Conservation (phyloP, 2,888 invertebrate genomes). For the Perithous albicinctus region DNA sequence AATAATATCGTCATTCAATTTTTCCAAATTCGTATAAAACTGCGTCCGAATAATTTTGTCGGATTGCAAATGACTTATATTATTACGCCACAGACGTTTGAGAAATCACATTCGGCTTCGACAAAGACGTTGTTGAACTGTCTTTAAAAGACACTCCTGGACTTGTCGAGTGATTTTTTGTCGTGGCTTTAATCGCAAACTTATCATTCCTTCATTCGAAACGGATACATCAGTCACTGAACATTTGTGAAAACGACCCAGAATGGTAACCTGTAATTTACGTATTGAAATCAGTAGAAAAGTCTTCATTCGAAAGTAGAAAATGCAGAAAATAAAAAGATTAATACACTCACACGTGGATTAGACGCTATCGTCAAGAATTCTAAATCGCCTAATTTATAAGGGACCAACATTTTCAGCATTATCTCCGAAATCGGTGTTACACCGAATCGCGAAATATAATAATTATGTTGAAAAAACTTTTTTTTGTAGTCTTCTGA, state of each 20-base stretch:
- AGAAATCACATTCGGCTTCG: not conserved
- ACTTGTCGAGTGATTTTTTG: constrained; percentile 45
- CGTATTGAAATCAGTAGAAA: not conserved
- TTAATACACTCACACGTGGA: constrained; percentile 69
- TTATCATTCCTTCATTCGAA: constrained; percentile 8
- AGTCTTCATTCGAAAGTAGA: not conserved
- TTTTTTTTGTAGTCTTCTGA: constrained; percentile 65
- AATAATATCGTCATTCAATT: constrained; percentile 41
- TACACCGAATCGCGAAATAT: constrained; percentile 73
- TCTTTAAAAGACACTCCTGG: constrained; percentile 17
- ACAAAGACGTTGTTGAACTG: not conserved
- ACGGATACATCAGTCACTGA: constrained; percentile 49
- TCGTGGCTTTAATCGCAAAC: not conserved
- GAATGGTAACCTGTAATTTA: constrained; percentile 67
- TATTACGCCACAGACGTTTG: not conserved
- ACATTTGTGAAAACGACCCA: constrained; percentile 70
- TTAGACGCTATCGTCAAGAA: constrained; percentile 65
- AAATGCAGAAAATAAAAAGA: not conserved
- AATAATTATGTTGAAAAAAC: constrained; percentile 76
- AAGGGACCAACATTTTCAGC: constrained; percentile 73
- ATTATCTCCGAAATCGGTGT: constrained; percentile 72
- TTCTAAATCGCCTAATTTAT: constrained; percentile 46
- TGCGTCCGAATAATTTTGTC: constrained; percentile 17
- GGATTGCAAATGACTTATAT: too few relatives aligned
- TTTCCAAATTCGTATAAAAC: constrained; percentile 27